Evolutionary conservation across 2,888 invertebrate species (phyloP).

Genomic region (Erebia palarica): DNA sequence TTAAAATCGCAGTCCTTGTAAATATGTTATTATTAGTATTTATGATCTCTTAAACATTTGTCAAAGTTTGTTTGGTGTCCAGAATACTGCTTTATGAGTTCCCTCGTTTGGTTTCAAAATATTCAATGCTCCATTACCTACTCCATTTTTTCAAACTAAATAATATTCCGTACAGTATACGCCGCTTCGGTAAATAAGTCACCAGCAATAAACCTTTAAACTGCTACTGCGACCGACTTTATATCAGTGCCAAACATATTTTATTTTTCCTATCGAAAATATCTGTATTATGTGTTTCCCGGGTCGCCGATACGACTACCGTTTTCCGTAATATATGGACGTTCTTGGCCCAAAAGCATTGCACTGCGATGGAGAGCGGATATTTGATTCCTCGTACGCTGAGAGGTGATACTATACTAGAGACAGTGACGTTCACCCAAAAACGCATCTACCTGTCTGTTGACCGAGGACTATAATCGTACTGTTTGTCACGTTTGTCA

Average conservation of each 20-base stretch:
- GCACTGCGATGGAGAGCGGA: constrained; percentile 30
- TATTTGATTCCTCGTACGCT: constrained; percentile 39
- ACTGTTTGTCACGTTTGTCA: no score
- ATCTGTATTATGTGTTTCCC: constrained; percentile 29
- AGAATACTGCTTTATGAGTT: no score
- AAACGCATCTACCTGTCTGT: no score
- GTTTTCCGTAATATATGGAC: constrained; percentile 24
- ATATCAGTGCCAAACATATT: constrained; percentile 24
- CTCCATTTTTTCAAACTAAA: constrained; percentile 30
- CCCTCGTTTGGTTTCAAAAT: no score
- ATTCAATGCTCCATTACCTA: not conserved
- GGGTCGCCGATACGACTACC: constrained; percentile 24
- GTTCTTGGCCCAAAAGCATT: constrained; percentile 25
- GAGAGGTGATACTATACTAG: no score
- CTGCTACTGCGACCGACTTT: constrained; percentile 18
- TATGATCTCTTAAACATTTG: no score
- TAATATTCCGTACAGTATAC: constrained; percentile 12
- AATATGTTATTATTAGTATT: no score
- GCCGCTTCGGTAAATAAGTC: constrained; percentile 18
- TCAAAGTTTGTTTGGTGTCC: no score
- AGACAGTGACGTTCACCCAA: no score
- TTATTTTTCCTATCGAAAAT: constrained; percentile 28
- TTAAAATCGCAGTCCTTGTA: no score
- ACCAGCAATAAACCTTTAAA: constrained; percentile 24
- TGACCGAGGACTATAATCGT: no score